phyloP scores from a whole-genome alignment of 2,888 invertebrate species.

The Spisula solida region DNA sequence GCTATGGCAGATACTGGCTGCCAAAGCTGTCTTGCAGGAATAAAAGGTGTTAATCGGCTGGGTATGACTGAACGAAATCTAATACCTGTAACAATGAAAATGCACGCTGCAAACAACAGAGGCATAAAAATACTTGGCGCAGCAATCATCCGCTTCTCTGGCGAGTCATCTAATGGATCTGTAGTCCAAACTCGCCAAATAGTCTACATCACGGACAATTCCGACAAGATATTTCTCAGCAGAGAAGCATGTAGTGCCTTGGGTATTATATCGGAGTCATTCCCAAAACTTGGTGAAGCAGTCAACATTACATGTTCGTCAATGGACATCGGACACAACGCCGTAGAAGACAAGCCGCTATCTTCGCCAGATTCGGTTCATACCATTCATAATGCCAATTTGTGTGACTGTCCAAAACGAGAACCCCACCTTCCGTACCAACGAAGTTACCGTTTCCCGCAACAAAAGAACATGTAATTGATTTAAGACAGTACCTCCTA shows the following conservation, averaged over 20 bases:
- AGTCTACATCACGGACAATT: slow-evolving; percentile 71
- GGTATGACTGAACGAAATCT: slow-evolving; percentile 71
- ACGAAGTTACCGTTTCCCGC: slow-evolving; percentile 66
- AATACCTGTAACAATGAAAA: slow-evolving; percentile 76
- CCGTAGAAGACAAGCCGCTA: slow-evolving; percentile 22
- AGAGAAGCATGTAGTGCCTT: slow-evolving; percentile 70
- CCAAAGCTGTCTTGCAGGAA: slow-evolving; percentile 76
- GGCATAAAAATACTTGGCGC: slow-evolving; percentile 75
- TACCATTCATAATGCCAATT: not conserved
- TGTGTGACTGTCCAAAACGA: slow-evolving; percentile 55
- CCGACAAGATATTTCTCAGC: slow-evolving; percentile 73
- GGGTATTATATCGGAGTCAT: slow-evolving; percentile 66
- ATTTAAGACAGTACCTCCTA: slow-evolving; percentile 65
- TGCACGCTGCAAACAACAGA: slow-evolving; percentile 75
- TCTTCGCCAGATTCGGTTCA: not conserved
- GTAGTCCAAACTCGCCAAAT: slow-evolving; percentile 71
- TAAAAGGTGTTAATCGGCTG: slow-evolving; percentile 63
- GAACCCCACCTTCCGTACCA: slow-evolving; percentile 51
- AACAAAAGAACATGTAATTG: slow-evolving; percentile 55
- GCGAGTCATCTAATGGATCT: slow-evolving; percentile 37
- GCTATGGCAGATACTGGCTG: slow-evolving; percentile 75
- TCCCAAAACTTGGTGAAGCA: slow-evolving; percentile 61
- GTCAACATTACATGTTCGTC: not conserved
- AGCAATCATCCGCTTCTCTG: slow-evolving; percentile 67
- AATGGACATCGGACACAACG: not conserved